Percentiles rank a stretch among this genome's conserved stretches.
Conservation (phyloP, 2,888 invertebrate genomes). For the Danaus chrysippus region DNA sequence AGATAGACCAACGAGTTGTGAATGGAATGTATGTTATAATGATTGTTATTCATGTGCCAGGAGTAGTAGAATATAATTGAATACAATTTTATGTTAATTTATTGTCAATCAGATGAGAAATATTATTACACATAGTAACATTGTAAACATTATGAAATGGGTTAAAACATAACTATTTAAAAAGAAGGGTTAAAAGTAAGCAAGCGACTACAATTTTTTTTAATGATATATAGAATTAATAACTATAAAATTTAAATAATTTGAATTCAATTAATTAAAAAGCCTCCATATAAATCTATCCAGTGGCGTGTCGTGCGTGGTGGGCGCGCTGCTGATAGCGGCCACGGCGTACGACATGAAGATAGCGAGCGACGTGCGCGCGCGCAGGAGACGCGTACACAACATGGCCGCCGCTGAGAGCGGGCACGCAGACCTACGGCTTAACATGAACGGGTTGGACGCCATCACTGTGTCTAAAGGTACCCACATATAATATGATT, state of each 20-base stretch:
- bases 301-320: slow-evolving; percentile 55
- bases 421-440: slow-evolving; percentile 55
- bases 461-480: slow-evolving; percentile 59
- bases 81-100: too few relatives aligned
- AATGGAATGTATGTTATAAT: slow-evolving; percentile 6
- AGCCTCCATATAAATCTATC: too few relatives aligned
- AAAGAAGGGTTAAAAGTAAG: too few relatives aligned
- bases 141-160: too few relatives aligned
- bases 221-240: too few relatives aligned
- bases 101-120: too few relatives aligned
- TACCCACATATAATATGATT: slow-evolving; percentile 24
- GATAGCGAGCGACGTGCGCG: slow-evolving; percentile 55
- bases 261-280: too few relatives aligned
- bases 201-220: too few relatives aligned
- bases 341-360: slow-evolving; percentile 87
- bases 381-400: slow-evolving; percentile 53
- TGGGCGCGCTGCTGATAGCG: slow-evolving; percentile 75
- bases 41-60: not conserved
- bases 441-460: slow-evolving; percentile 69
- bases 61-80: not conserved
- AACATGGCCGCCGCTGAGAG: slow-evolving; percentile 61
- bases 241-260: too few relatives aligned
- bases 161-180: too few relatives aligned
- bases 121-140: too few relatives aligned
- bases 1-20: slow-evolving; percentile 13